Evolutionary conservation across 2,113 vertebrate species (phyloP).

Genomic region (Elaphurus davidianus): DNA sequence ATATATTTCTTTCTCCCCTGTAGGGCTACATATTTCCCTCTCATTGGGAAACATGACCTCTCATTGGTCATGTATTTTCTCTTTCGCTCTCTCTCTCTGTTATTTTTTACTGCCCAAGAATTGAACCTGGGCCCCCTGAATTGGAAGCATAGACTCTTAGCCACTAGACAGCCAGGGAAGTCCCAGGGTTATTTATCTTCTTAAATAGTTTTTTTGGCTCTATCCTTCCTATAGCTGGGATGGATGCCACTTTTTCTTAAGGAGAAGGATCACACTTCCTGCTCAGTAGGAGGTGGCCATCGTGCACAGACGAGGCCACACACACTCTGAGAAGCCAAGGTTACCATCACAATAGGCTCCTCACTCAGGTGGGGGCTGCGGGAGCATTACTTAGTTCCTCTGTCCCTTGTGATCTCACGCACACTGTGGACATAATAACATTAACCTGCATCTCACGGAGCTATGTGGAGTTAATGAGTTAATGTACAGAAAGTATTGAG

Average conservation of each 20-base stretch:
- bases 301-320: accelerated
- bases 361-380: accelerated
- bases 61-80: background rate
- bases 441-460: accelerated
- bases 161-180: background rate
- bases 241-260: background rate
- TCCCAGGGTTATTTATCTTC: background rate
- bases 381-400: background rate
- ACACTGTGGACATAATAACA: background rate
- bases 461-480: background rate
- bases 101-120: background rate
- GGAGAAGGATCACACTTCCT: background rate
- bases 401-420: background rate
- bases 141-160: background rate
- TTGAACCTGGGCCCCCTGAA: background rate
- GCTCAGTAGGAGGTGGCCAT: accelerated
- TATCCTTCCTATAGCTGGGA: accelerated
- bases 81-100: background rate
- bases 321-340: background rate
- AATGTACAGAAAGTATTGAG: background rate
- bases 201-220: no score
- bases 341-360: accelerated
- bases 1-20: background rate
- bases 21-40: background rate
- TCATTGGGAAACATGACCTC: no score